Conservation (phyloP, 2,113 vertebrate species). For the Prionailurus viverrinus region DNA sequence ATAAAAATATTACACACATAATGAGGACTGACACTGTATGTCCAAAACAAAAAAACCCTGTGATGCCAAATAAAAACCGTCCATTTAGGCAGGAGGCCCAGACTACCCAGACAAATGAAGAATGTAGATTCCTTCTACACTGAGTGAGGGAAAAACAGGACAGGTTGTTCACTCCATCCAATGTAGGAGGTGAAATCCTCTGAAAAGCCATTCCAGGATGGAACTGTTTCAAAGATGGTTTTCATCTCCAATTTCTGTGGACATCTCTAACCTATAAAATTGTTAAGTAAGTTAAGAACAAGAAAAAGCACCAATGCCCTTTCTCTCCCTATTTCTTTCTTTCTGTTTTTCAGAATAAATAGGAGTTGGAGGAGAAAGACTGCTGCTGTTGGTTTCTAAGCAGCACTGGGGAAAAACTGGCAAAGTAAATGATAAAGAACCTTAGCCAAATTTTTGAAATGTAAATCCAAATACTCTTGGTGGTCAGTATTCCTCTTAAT, state of each 20-base stretch:
- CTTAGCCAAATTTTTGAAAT: constrained; percentile 22
- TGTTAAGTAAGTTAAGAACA: background rate
- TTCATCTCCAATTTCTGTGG: background rate
- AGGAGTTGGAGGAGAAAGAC: constrained; percentile 1
- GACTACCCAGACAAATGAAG: background rate
- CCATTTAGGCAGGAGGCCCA: background rate
- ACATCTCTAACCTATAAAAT: background rate
- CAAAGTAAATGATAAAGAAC: background rate
- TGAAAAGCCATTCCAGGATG: background rate
- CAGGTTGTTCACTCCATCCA: background rate
- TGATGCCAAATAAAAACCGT: background rate
- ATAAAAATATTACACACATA: background rate
- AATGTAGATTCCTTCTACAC: background rate
- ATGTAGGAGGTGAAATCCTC: background rate
- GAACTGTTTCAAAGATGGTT: background rate
- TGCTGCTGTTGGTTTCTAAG: constrained; percentile 28
- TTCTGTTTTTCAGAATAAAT: constrained; percentile 4
- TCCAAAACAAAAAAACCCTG: background rate
- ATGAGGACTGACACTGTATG: background rate
- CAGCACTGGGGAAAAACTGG: background rate
- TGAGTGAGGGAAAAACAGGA: background rate
- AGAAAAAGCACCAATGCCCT: background rate
- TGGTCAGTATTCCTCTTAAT: background rate
- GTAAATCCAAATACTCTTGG: background rate
- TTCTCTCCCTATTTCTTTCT: background rate